Percentiles rank a stretch among this genome's conserved stretches.
phyloP scores from a whole-genome alignment of 2,888 invertebrate species.

The Agrotis clavis region DNA sequence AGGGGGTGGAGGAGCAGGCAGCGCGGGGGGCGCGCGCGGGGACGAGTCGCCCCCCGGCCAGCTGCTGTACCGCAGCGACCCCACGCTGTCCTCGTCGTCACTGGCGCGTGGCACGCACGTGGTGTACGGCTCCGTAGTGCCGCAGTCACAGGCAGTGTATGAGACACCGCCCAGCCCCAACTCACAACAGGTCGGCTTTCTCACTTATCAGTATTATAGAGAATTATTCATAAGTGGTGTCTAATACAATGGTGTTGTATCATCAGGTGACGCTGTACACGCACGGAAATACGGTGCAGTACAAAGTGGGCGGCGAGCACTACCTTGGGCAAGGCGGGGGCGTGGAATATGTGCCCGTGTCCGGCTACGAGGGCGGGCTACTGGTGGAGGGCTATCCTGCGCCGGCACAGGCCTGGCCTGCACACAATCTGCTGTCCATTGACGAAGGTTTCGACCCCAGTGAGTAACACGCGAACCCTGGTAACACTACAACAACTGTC shows the following conservation, averaged over 20 bases:
- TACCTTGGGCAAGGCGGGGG: conserved; percentile 82
- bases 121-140: conserved; percentile 86
- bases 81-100: conserved; percentile 93
- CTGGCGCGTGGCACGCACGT: conserved; percentile 88
- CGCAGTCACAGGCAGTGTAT: conserved; percentile 87
- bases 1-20: conserved; percentile 67
- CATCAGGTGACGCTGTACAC: conserved; percentile 91
- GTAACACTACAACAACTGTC: background rate
- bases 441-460: conserved; percentile 90
- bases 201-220: background rate
- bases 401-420: conserved; percentile 86
- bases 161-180: conserved; percentile 91
- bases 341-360: conserved; percentile 87
- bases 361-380: conserved; percentile 87
- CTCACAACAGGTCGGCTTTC: conserved; percentile 87
- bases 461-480: conserved; percentile 66
- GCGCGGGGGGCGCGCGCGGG: conserved; percentile 76
- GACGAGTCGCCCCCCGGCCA: conserved; percentile 91
- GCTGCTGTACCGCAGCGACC: conserved; percentile 92
- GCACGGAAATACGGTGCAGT: conserved; percentile 89
- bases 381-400: conserved; percentile 86
- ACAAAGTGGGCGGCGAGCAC: conserved; percentile 88
- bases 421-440: conserved; percentile 83
- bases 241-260: background rate
- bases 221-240: background rate